Conservation (phyloP, 2,888 invertebrate genomes). For the Drosophila quinaria region DNA sequence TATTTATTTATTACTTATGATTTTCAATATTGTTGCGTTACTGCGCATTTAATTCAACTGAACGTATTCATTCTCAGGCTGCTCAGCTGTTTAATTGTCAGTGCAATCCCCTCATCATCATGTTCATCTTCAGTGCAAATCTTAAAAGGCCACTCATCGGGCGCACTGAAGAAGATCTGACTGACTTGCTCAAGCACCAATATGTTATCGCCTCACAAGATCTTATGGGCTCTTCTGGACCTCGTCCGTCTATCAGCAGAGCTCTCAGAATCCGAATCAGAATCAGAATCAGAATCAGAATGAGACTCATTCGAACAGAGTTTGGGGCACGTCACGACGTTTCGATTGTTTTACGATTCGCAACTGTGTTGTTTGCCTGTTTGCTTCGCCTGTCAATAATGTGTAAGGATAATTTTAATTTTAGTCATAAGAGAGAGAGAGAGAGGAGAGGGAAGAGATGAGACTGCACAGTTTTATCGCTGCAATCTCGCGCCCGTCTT, state of each 20-base stretch:
- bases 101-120: slow-evolving; percentile 40
- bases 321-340: slow-evolving; percentile 8
- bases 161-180: slow-evolving; percentile 13
- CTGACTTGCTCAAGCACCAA: slow-evolving; percentile 62
- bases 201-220: slow-evolving; percentile 67
- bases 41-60: slow-evolving; percentile 6
- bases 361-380: slow-evolving; percentile 47
- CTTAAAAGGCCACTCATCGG: slow-evolving; percentile 22
- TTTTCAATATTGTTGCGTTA: neutral
- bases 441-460: neutral
- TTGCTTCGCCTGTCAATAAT: slow-evolving; percentile 57
- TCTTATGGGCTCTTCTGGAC: slow-evolving; percentile 33
- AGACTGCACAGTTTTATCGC: slow-evolving; percentile 52
- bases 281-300: slow-evolving; percentile 16
- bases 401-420: slow-evolving; percentile 72
- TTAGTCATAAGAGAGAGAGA: slow-evolving; percentile 56
- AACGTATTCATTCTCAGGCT: neutral
- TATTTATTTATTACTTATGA: too few relatives aligned
- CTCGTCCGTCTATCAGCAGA: slow-evolving; percentile 53
- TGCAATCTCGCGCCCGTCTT: slow-evolving; percentile 56
- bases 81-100: slow-evolving; percentile 7
- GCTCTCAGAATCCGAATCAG: slow-evolving; percentile 11
- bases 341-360: slow-evolving; percentile 66
- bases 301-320: slow-evolving; percentile 23
- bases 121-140: slow-evolving; percentile 8